Evolutionary conservation across 2,113 vertebrate genomes (phyloP), one percentile per base, ranked within the genome.

Genomic region (Neofelis nebulosa): DNA sequence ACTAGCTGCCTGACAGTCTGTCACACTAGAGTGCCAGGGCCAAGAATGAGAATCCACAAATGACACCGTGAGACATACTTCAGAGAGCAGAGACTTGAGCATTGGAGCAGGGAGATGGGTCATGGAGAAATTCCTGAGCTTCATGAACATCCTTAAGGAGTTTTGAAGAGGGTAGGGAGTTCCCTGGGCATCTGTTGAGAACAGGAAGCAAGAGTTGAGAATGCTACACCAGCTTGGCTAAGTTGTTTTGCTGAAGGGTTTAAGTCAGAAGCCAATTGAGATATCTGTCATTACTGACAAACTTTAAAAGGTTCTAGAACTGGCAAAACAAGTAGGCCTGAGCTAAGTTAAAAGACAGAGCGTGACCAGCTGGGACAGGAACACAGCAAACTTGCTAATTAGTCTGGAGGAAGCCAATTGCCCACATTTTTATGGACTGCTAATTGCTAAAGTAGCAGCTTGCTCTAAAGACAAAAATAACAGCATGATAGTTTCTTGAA

Each of bases 371-470:
- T 97, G 94, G 82, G 79, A 66, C 78, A 74, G 66, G 83, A 96
- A 97, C 45, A 63, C 6, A 78, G 84, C 33, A 92, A 86, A 95
- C 79, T 96, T 95, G 45, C 92, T 98, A 97, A 97, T 96, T 89
- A 95, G 89, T 95, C 94, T 96, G 55, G 79, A 94, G 92, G 96
- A 96, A 98, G 90, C 88, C 87, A 94, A 41, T 84, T 88, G 69
- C 84, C 91, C 84, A 96, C 80, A 94, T 94, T 95, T 96, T 94
- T 97, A 97, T 94, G 69, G 84, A 85, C 80, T 97, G 90, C 57
- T 98, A 95, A 96, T 96, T 97, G n/a, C 84, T 96, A 96, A 89
- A 91, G 74, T 76, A 95, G 87, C 94, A 97, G 91, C 96, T 96
- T 96, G 74, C 57, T 95, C 63, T 78, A 73, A 71, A 50, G 91